Evolutionary conservation across 2,797 vertebrate species (phyloP), one percentile per base, ranked within the genome.

Genomic region (Botia almorhae): DNA sequence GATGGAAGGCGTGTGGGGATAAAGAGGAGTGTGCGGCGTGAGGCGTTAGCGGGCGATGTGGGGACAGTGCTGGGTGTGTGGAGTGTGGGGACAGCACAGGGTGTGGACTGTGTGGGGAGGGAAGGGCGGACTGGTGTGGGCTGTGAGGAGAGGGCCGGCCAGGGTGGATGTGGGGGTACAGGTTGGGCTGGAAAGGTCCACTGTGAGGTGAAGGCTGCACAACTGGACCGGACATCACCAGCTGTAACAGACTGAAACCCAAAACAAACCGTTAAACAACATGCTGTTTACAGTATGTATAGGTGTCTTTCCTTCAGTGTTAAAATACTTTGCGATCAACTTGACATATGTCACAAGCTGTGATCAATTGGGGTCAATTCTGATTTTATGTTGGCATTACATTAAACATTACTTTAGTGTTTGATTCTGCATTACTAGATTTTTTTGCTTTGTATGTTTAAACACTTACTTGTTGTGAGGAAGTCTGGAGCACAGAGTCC

Each of bases 161-260:
- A 0, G 96, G 96, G 83, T 98, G 97, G 86, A 98, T 97, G 79
- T 97, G 96, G 16, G 96, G 96, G 85, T 98, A 99, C 86, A 94
- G 94, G 0, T 93, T 93, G 0, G 94, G 92, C 0, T 96, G 97
- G 53, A 95, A 90, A 0, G 93, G 51, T 0, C 92, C 39, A 0
- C 92, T 48, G 19, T 85, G 94, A 0, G 91, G 88, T 7, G 93
- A 94, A 87, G 97, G 95, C 21, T 77, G 82, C n/a, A 84, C 77
- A 23, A 98, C 97, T 0, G 98, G 98, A 1, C 98, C 98, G 0
- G 96, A 98, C 87, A 99, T 92, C 88, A 99, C 97, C 93, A 99
- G 88, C 94, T 99, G 97, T 81, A 99, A 95, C 82, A 99, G 92
- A 93, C 98, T 99, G 94, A 1, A 29, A 48, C 11, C 36, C n/a